These are phyloP conservation scores for Heliconius himera DNA, from an alignment of 1,140 invertebrate genomes.

Conservation along the genomic window DNA sequence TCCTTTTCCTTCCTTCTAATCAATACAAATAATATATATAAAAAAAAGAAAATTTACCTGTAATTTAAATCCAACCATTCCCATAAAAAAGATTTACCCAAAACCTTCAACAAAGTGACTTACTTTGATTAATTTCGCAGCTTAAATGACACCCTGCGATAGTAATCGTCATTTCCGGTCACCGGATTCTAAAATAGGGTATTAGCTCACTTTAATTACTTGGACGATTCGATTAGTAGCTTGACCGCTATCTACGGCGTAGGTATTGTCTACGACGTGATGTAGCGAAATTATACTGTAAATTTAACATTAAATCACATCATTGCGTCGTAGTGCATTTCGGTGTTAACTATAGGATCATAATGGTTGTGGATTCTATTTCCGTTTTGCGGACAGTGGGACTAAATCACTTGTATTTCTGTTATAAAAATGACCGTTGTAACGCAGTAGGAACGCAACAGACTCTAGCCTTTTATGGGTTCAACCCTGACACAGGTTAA, in stretches of 20 bases:
- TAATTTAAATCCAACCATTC: too few species aligned
- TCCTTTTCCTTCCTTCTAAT: too few species aligned
- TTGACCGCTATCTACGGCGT: neutral
- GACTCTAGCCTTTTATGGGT: too few species aligned
- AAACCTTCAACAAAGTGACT: too few species aligned
- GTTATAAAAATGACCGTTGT: too few species aligned
- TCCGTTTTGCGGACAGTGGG: neutral
- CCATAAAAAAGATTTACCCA: neutral
- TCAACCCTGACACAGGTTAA: too few species aligned
- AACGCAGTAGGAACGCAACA: too few species aligned
- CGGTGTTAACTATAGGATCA: neutral
- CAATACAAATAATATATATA: too few species aligned
- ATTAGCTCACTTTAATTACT: constrained; percentile 4
- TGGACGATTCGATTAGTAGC: constrained; percentile 2
- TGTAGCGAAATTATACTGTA: constrained; percentile 1
- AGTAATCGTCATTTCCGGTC: neutral
- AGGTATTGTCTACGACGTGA: neutral
- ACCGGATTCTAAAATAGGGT: neutral
- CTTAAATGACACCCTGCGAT: neutral
- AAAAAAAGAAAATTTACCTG: neutral
- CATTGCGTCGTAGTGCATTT: neutral
- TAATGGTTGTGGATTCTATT: neutral
- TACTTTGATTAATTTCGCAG: neutral
- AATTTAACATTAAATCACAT: constrained; percentile 1
- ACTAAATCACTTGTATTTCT: too few species aligned